These are phyloP conservation scores for Dryoscopus gambensis DNA, from an alignment of 2,113 vertebrate genomes.

Conservation along the genomic window DNA sequence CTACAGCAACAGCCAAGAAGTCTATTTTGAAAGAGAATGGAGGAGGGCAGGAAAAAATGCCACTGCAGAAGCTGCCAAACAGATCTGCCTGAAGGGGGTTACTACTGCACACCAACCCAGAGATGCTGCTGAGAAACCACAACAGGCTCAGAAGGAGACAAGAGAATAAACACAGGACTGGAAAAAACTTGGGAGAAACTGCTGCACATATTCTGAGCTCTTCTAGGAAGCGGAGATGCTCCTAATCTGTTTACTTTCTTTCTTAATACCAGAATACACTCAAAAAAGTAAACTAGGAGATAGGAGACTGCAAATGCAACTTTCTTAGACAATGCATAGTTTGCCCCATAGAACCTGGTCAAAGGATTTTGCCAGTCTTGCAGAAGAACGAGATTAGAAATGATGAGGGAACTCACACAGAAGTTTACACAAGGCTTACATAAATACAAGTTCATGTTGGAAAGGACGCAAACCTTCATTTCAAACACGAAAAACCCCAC, in stretches of 20 bases:
- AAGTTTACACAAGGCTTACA: not conserved
- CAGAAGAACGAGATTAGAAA: not conserved
- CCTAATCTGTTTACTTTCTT: not conserved
- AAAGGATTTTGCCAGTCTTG: not conserved
- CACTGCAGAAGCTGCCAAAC: not conserved
- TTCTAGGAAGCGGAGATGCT: not conserved
- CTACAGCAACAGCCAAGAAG: not conserved
- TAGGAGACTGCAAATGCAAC: not conserved
- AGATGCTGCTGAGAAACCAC: not conserved
- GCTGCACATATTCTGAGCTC: not conserved
- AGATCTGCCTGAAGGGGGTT: not conserved
- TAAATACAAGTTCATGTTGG: not conserved
- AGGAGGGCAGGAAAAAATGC: not conserved
- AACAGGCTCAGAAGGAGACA: not conserved
- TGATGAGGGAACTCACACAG: not conserved
- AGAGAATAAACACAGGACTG: not conserved
- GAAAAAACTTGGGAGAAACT: not conserved
- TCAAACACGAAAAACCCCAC: not conserved
- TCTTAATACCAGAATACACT: not conserved
- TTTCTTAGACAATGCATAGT: not conserved
- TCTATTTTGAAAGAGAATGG: not conserved
- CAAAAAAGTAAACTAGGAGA: not conserved
- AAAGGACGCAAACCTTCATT: not conserved
- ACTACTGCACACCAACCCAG: not conserved
- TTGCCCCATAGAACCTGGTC: not conserved